Evolutionary conservation across 2,113 vertebrate species (phyloP).

Genomic region (Marmota flaviventris): DNA sequence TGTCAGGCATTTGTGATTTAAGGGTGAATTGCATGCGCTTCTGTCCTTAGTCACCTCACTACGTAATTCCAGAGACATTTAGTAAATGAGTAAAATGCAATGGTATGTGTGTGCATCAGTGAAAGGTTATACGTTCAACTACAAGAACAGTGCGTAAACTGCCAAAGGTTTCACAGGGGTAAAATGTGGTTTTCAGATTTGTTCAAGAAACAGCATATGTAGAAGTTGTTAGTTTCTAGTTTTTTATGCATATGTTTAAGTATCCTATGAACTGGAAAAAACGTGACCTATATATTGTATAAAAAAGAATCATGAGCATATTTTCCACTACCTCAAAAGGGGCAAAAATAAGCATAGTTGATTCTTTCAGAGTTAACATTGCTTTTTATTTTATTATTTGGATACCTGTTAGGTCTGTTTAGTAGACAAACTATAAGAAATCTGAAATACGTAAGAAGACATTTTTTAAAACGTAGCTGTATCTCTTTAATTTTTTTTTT

Average conservation of each 20-base stretch:
- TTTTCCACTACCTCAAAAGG: constrained; percentile 7
- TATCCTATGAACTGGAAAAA: not conserved
- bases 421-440: not conserved
- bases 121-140: not conserved
- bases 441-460: not conserved
- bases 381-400: constrained; percentile 18
- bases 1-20: constrained; percentile 16
- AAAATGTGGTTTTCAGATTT: not conserved
- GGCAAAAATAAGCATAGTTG: not conserved
- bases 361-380: not conserved
- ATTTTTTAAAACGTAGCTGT: not conserved
- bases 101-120: not conserved
- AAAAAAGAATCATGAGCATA: constrained; percentile 11
- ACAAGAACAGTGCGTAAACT: not conserved
- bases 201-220: not conserved
- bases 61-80: not conserved
- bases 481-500: not conserved
- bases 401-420: not conserved
- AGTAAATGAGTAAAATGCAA: not conserved
- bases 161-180: not conserved
- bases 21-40: not conserved
- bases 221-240: not conserved
- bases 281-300: not conserved
- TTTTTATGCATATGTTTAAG: constrained; percentile 20
- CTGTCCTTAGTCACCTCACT: not conserved